Base-by-base conservation (phyloP, 2,113 vertebrate genomes). In the Calonectris borealis region DNA sequence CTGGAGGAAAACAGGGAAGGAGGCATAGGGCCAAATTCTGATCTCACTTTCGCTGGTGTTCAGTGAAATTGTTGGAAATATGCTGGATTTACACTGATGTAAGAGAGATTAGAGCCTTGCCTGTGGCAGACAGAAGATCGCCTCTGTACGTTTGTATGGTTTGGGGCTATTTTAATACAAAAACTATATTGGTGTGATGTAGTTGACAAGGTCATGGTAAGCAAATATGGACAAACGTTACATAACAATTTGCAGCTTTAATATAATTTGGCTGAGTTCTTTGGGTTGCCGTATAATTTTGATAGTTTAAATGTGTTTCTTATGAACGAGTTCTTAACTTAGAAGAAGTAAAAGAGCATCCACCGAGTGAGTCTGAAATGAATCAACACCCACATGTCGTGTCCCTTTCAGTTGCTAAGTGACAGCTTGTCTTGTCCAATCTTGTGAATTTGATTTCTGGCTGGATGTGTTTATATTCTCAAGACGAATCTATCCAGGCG, bases 51-150 rank as follows among this genome's bases (percentile, higher is more conserved):
- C 2, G 1, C 82, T 93, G 78, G 60, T 97, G 93, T 97, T 95
- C 18, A 7, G 83, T 80, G 69, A 94, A 95, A 92, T 92, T 89
- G 85, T 84, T 90, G 79, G 83, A 96, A 93, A 73, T 88, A 64
- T 40, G 68, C 86, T 94, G 94, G 93, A 95, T 97, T 97, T 97
- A 93, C 94, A 81, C 94, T 96, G 81, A 91, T 97, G 82, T 97
- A 88, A 97, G 29, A 3, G 26, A 95, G 81, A 93, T 96, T 93
- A 96, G 87, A 94, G 82, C 62, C 34, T 95, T 93, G 64, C 87
- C 89, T 65, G 51, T 91, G 79, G 84, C 72, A 93, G 64, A 48
- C 58, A 77, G 68, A 88, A 75, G 60, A 72, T 87, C 21, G 21
- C 66, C 92, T 95, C 88, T 94, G 48, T 69, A 64, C 11, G 7